Evolutionary conservation across 2,797 vertebrate species (phyloP), one percentile per base, ranked within the genome.

Genomic region (Denticeps clupeoides): DNA sequence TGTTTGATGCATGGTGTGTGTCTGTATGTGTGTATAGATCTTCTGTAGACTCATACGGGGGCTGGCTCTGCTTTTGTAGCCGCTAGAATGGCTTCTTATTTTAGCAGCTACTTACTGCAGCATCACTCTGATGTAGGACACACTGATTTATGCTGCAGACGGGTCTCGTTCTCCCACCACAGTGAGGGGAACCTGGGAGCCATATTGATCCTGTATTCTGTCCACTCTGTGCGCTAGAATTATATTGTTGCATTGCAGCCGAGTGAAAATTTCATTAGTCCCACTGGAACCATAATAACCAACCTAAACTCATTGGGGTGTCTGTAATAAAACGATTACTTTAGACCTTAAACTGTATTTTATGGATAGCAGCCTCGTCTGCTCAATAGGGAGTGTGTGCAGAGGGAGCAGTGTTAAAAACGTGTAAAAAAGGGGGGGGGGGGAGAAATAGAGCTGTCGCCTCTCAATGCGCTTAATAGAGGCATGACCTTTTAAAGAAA

Each of bases 221-320:
- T 12, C 9, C 4, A 2, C 11, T 6, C 7, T 38, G 19, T 38
- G 35, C 35, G 38, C 38, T 19, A 69, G 68, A 80, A 67, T 77
- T 74, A 57, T 74, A 75, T 69, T 80, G 63, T 72, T 62, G 64
- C 68, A 62, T 66, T 75, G 77, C 67, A 68, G 63, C 67, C 63
- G 70, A 83, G 78, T 86, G n/a, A 80, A 79, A 79, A 85, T 87
- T 88, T 87, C 78, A 85, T 82, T 85, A 74, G 59, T 70, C 76
- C 71, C 77, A 41, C 53, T 77, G 75, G 78, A 87, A 78, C 77
- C 60, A 75, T 88, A 85, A 80, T 82, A 85, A 77, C 66, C 56
- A 78, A 77, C 69, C 78, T 71, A 84, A 86, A 84, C 83, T 79
- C 81, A 80, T 86, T 81, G 84, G 71, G 46, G 72, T 74, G 74